Evolutionary conservation across 2,888 invertebrate species (phyloP).

Genomic region (Troides aeacus): DNA sequence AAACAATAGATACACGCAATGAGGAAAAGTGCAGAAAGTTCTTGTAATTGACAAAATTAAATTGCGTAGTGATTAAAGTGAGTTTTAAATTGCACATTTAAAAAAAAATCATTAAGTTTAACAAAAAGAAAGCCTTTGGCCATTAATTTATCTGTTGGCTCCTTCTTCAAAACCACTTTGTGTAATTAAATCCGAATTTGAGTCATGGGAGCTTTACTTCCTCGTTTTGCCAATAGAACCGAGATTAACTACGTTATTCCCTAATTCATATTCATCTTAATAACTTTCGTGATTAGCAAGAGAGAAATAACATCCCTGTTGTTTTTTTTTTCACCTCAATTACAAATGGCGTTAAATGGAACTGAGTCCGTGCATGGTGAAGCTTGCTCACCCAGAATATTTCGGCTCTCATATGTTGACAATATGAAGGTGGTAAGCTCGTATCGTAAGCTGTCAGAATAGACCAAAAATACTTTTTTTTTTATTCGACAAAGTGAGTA

Average conservation of each 20-base stretch:
- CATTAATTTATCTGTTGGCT: constrained; percentile 5
- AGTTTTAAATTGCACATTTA: not conserved
- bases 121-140: not conserved
- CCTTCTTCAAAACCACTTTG: not conserved
- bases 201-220: not conserved
- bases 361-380: no score
- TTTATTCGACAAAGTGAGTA: no score
- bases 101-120: not conserved
- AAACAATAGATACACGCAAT: no score
- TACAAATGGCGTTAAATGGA: no score
- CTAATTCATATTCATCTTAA: not conserved
- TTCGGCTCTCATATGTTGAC: no score
- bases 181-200: not conserved
- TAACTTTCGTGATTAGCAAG: constrained; percentile 1
- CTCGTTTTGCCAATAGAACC: not conserved
- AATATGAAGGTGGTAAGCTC: no score
- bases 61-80: not conserved
- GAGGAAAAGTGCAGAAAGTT: no score
- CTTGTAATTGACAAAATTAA: not conserved
- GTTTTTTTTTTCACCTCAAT: not conserved
- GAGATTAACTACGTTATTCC: not conserved
- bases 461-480: no score
- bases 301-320: not conserved
- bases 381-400: no score
- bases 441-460: no score